Conservation (phyloP, 2,113 vertebrate species). For the Calcarius ornatus region DNA sequence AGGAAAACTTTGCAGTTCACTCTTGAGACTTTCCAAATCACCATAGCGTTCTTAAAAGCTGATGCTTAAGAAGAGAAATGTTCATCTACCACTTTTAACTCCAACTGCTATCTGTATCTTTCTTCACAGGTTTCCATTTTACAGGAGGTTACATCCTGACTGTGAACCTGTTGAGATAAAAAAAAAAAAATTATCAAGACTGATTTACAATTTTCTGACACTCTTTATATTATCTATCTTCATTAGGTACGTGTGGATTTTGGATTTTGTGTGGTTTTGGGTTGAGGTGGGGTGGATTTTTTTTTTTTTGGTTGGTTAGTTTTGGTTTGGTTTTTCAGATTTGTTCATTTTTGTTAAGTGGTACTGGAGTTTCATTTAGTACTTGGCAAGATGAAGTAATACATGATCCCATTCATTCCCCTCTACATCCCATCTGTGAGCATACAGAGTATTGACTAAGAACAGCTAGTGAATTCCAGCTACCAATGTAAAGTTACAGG, state of each 20-base stretch:
- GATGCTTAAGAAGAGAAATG: constrained; percentile 46
- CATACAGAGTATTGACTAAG: neutral
- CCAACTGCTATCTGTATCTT: constrained; percentile 74
- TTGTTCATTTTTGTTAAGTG: neutral
- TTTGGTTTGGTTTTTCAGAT: neutral
- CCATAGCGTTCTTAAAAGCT: constrained; percentile 71
- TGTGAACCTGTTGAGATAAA: constrained; percentile 75
- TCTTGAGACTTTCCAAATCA: constrained; percentile 69
- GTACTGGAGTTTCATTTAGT: neutral
- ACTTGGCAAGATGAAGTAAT: neutral
- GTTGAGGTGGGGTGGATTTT: too few relatives aligned
- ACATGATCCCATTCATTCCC: neutral
- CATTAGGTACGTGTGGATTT: neutral
- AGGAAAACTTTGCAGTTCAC: constrained; percentile 62
- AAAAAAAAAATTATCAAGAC: constrained; percentile 22
- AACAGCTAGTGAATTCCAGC: neutral
- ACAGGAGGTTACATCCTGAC: constrained; percentile 57
- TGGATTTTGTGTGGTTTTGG: neutral
- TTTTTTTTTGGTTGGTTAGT: neutral
- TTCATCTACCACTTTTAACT: constrained; percentile 39
- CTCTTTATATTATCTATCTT: neutral
- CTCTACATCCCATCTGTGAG: neutral
- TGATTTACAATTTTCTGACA: neutral
- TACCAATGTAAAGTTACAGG: neutral
- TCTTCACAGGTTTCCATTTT: constrained; percentile 76